A percentile compares a stretch with the other conserved stretches of the same genome.
phyloP scores from a whole-genome alignment of 2,797 vertebrate species.

The Malacoraja senta region DNA sequence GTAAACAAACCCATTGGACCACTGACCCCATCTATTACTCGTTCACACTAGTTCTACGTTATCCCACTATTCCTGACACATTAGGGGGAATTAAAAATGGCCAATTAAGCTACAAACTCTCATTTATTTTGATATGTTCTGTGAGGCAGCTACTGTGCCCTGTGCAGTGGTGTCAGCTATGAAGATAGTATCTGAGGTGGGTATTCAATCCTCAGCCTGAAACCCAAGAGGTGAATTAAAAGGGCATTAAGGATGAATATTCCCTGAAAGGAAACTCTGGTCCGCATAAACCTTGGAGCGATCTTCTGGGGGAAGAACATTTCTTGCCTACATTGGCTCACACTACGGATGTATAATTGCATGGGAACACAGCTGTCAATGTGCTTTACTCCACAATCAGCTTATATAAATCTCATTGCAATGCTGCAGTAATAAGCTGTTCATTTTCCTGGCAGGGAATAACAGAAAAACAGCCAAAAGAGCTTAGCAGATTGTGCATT shows the following conservation, averaged over 20 bases:
- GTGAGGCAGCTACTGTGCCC: too few relatives aligned
- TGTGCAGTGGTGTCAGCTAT: too few relatives aligned
- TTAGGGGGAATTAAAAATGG: too few relatives aligned
- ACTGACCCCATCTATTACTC: too few relatives aligned
- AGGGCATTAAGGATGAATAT: background rate
- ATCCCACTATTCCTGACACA: too few relatives aligned
- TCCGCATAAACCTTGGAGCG: background rate
- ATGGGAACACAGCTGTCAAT: constrained; percentile 44
- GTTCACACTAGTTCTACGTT: too few relatives aligned
- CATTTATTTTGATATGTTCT: too few relatives aligned
- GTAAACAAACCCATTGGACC: too few relatives aligned
- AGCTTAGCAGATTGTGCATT: constrained; percentile 40
- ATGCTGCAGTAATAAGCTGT: constrained; percentile 53
- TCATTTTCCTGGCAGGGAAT: constrained; percentile 44
- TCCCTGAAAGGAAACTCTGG: background rate
- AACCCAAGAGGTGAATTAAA: too few relatives aligned
- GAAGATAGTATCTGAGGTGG: too few relatives aligned
- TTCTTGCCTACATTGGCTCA: background rate
- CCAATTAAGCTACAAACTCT: too few relatives aligned
- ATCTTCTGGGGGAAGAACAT: background rate
- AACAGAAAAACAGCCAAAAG: constrained; percentile 49
- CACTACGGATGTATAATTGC: background rate
- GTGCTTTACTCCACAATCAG: constrained; percentile 45
- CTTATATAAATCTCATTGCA: constrained; percentile 52
- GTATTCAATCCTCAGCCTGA: too few relatives aligned